phyloP scores from a whole-genome alignment of 2,113 vertebrate genomes.

The Oryzias javanicus region DNA sequence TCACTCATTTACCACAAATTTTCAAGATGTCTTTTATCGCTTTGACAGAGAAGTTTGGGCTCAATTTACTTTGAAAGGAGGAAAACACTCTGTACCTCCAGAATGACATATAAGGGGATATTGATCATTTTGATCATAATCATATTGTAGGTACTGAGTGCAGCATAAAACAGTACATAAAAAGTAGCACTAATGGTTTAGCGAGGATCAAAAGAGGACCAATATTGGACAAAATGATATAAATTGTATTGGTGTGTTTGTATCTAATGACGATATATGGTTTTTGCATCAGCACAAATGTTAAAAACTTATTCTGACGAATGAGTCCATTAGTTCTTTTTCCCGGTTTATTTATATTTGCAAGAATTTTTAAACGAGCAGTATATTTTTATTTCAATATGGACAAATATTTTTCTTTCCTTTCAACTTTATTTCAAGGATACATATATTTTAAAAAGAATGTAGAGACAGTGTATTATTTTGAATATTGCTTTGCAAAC shows the following conservation, averaged over 20 bases:
- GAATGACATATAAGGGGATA: constrained; percentile 60
- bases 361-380: constrained; percentile 13
- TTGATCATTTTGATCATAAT: constrained; percentile 65
- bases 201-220: constrained; percentile 71
- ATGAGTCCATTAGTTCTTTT: constrained; percentile 33
- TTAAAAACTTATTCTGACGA: constrained; percentile 38
- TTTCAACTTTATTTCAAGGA: no score
- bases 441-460: no score
- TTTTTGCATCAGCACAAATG: constrained; percentile 40
- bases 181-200: constrained; percentile 61
- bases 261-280: constrained; percentile 58
- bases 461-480: no score
- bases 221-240: constrained; percentile 51
- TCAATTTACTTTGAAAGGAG: constrained; percentile 67
- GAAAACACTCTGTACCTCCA: constrained; percentile 55
- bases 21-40: constrained; percentile 74
- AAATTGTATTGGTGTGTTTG: constrained; percentile 53
- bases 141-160: constrained; percentile 61
- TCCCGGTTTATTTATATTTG: constrained; percentile 31
- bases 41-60: constrained; percentile 67
- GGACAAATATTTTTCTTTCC: constrained; percentile 9
- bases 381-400: constrained; percentile 10
- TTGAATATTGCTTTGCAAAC: no score
- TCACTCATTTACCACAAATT: constrained; percentile 72
- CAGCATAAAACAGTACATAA: constrained; percentile 71